Evolutionary conservation across 1,140 invertebrate species (phyloP), one percentile per base, ranked within the genome.

Genomic region (Drosophila hydei): DNA sequence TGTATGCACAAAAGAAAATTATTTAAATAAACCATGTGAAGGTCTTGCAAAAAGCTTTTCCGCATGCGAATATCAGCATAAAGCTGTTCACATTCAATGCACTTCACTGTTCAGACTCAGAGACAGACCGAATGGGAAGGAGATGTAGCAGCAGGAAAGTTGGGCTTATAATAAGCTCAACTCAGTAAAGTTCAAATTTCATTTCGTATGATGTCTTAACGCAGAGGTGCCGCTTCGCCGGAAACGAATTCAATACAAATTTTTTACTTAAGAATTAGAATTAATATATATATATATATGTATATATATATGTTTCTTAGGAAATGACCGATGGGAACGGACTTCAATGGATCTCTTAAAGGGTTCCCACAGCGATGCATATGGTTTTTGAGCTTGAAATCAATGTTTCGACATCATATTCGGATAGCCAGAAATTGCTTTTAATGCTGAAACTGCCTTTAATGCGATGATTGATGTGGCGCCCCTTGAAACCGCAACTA

Each of bases 391-490:
- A 21, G 23, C 11, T 27, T 19, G 47, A 63, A 75, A 81, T 81
- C 76, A 68, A 85, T 75, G 61, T 25, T 50, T 56, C 45, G 30
- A 56, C 30, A 16, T 71, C 47, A 51, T 8, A 21, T 63, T 54
- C 27, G 55, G 48, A 60, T 47, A 65, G 61, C 51, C 30, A 61
- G 12, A 67, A 67, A 54, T 74, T 62, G 36, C 65, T 65, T 27
- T 64, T 72, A 71, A 69, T 81, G 61, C 40, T 65, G 65, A 63
- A 52, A 68, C 16, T 42, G 50, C 55, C 42, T 59, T 74, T 85
- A 85, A 85, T 77, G 36, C 77, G 71, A 81, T 87, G 83, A 87
- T 87, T 76, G 83, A 87, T 87, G 83, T 78, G 83, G 83, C 83
- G 83, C 83, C 83, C 67, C 76, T 71, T 47, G 55, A 55, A 70